Base-by-base conservation (phyloP, 2,113 vertebrate genomes). In the Donacobius atricapilla region DNA sequence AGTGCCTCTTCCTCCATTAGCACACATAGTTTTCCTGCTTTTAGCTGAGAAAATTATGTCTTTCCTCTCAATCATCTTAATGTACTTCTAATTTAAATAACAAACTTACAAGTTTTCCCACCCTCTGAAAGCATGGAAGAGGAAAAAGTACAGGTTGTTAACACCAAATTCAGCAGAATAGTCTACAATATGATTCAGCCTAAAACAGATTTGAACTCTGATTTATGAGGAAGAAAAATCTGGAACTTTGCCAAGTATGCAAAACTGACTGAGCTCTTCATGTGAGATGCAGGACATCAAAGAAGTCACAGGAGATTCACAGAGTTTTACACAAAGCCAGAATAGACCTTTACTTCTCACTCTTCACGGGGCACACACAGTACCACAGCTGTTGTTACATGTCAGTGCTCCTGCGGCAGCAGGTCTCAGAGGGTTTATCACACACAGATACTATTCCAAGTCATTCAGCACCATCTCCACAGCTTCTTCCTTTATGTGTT, bases 41-140 rank as follows among this genome's bases (percentile, higher is more conserved):
- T 60, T 65, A 86, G 60, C 13, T 86, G 57, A 83, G 57, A 92
- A 93, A 87, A 81, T 33, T 8, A 70, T 50, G 72, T 25, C 60
- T 79, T 96, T 60, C 51, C 60, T 93, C 90, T 96, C 53, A 79
- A 88, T 42, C 80, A 96, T 25, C 83, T 92, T 93, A 97, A 96
- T 17, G 69, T 58, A 95, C 53, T 95, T 95, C 82, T 90, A 93
- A 73, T 56, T 94, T 90, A 94, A 92, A 66, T 88, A 84, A 70
- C 45, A 94, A 66, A 96, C 86, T 95, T 97, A 97, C 96, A 98
- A 97, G 93, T 86, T 95, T 93, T 95, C 96, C 97, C 97, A 98
- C 92, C 97, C 93, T 85, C 97, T 97, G 94, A 93, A 96, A 97
- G 97, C 88, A 96, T 96, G 96, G 70, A 97, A 96, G 94, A 97